A percentile compares a stretch with the other conserved stretches of the same genome.
These are phyloP conservation scores for Tachycineta bicolor DNA, from an alignment of 2,113 vertebrate species.

Conservation along the genomic window DNA sequence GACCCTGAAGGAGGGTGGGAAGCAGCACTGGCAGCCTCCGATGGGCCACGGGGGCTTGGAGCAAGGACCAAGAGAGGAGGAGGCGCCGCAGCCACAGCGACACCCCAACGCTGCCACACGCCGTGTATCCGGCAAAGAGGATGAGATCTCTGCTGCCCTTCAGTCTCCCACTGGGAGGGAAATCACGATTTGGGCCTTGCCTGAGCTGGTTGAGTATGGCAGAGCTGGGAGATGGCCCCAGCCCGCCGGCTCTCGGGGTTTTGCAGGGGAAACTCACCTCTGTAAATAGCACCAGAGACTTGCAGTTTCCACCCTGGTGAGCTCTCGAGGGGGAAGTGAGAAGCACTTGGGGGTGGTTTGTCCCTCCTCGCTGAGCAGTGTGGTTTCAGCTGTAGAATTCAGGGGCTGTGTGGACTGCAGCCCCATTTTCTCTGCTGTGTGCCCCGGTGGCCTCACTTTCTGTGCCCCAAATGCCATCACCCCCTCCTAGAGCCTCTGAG, in stretches of 20 bases:
- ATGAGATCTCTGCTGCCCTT: not conserved
- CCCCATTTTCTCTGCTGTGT: rapidly evolving
- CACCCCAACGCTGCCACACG: not conserved
- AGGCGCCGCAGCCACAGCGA: not conserved
- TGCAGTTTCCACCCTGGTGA: constrained; percentile 28
- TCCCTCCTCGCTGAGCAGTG: constrained; percentile 19
- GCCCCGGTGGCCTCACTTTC: not conserved
- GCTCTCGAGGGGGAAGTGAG: constrained; percentile 49
- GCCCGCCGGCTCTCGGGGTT: not conserved
- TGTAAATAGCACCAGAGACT: constrained; percentile 35
- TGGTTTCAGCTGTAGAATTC: not conserved
- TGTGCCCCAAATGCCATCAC: rapidly evolving
- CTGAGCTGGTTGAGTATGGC: not conserved
- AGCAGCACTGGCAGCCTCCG: not conserved
- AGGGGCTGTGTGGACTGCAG: rapidly evolving
- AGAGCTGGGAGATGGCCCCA: not conserved
- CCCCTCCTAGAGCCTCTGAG: not conserved
- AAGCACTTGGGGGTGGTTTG: constrained; percentile 56
- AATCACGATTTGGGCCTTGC: rapidly evolving
- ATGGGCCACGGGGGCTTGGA: rapidly evolving
- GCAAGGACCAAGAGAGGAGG: not conserved
- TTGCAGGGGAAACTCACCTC: constrained; percentile 41
- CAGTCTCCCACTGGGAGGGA: not conserved
- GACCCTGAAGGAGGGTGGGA: not conserved
- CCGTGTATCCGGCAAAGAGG: rapidly evolving